Conservation (phyloP, 2,888 invertebrate species). For the Amphipyra berbera region DNA sequence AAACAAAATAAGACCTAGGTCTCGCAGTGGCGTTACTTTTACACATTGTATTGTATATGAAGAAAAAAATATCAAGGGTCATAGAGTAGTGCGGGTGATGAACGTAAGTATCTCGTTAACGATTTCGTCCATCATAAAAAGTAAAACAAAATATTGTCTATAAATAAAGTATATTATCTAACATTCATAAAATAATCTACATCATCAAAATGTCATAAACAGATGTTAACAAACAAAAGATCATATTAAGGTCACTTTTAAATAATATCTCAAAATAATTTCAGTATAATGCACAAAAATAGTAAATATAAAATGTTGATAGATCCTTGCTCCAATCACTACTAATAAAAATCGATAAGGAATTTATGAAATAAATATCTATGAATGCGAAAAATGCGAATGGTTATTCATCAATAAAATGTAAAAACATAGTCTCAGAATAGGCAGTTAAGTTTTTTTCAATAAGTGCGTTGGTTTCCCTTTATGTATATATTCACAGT, state of each 20-base stretch:
- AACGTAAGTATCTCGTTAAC: no score
- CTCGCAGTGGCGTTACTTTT: no score
- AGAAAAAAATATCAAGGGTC: no score
- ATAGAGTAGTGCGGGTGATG: no score
- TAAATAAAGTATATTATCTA: slow-evolving; percentile 85
- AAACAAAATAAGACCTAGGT: no score
- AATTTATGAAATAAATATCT: slow-evolving; percentile 48
- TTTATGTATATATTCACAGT: slow-evolving; percentile 45
- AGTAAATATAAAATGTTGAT: slow-evolving; percentile 57
- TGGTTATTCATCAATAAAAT: slow-evolving; percentile 34
- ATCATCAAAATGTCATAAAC: slow-evolving; percentile 70
- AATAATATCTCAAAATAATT: slow-evolving; percentile 53
- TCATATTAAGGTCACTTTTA: slow-evolving; percentile 58
- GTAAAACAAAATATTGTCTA: slow-evolving; percentile 64
- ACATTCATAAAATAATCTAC: slow-evolving; percentile 79
- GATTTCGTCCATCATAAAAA: slow-evolving; percentile 24
- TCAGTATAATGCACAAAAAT: slow-evolving; percentile 52
- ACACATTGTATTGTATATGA: no score
- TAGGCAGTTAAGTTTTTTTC: slow-evolving; percentile 5
- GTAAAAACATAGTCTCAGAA: slow-evolving; percentile 10
- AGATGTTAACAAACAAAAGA: slow-evolving; percentile 64
- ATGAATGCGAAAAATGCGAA: slow-evolving; percentile 52
- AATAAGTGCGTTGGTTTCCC: slow-evolving; percentile 17
- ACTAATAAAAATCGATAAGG: slow-evolving; percentile 45
- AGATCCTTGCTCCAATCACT: slow-evolving; percentile 70